Evolutionary conservation across 2,113 vertebrate genomes (phyloP).

Genomic region (Halcyon malimbica): DNA sequence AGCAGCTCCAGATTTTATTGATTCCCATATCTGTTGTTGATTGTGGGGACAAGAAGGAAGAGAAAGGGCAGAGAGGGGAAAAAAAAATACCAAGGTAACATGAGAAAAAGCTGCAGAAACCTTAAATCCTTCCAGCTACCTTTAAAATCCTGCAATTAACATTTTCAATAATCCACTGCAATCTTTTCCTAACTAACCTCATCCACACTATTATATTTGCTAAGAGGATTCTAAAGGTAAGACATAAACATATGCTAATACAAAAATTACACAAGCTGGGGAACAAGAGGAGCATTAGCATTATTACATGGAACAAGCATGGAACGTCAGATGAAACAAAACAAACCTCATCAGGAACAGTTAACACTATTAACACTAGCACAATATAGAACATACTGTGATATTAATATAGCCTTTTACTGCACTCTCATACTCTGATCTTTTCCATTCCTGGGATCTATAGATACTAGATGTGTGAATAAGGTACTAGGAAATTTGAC

Average conservation of each 20-base stretch:
- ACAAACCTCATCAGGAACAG: neutral
- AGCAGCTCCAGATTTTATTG: conserved; percentile 87
- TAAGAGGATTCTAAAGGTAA: neutral
- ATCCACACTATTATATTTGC: no score
- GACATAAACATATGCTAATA: neutral
- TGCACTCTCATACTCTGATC: neutral
- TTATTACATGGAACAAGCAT: neutral
- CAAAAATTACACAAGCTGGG: neutral
- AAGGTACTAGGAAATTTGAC: neutral
- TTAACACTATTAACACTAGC: neutral
- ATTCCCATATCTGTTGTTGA: conserved; percentile 88
- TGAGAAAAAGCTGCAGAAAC: neutral
- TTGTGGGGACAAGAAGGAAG: neutral
- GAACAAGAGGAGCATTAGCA: neutral
- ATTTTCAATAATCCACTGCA: neutral
- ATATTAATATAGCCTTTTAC: neutral
- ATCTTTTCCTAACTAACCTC: neutral
- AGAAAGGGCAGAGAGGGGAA: neutral
- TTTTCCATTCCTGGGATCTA: neutral
- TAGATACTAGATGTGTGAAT: neutral
- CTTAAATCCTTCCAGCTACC: neutral
- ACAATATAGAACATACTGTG: neutral
- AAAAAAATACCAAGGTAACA: neutral
- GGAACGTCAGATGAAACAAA: neutral
- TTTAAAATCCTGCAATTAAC: neutral